These are phyloP conservation scores for Plumapathes pennacea DNA, from an alignment of 92 coral and sea anemone species.

Conservation along the genomic window DNA sequence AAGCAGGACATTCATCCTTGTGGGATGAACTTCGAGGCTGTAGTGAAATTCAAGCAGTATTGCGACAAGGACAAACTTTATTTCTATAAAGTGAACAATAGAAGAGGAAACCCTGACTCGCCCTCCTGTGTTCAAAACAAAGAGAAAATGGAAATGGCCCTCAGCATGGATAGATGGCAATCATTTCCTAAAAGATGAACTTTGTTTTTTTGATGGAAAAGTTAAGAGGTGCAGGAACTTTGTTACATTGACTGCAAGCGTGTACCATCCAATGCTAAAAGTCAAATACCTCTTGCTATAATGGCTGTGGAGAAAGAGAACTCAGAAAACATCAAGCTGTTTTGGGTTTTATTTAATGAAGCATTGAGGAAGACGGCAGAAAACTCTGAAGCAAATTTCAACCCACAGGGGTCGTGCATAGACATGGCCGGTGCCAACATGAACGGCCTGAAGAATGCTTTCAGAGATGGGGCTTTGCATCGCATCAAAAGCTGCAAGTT, in stretches of 20 bases:
- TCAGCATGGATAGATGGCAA: conserved; percentile 46
- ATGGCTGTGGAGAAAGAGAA: conserved; percentile 49
- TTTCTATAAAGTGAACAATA: conserved; percentile 47
- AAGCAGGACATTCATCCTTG: conserved; percentile 25
- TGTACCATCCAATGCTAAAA: conserved; percentile 53
- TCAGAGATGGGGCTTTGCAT: conserved; percentile 16
- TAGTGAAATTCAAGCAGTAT: conserved; percentile 15
- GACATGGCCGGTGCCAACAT: conserved; percentile 65
- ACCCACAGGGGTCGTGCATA: conserved; percentile 49
- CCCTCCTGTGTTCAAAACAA: conserved; percentile 42
- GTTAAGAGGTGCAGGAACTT: conserved; percentile 54
- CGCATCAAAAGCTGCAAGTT: conserved; percentile 55
- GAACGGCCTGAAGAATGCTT: conserved; percentile 33
- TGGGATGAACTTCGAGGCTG: conserved; percentile 41
- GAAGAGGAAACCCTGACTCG: conserved; percentile 46
- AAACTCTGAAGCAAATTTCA: not conserved
- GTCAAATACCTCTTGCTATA: conserved; percentile 23
- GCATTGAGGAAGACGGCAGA: conserved; percentile 7
- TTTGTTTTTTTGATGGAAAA: conserved; percentile 57
- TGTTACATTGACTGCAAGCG: conserved; percentile 60
- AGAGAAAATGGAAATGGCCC: conserved; percentile 40
- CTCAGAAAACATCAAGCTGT: conserved; percentile 32
- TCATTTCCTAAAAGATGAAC: conserved; percentile 44
- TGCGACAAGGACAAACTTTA: conserved; percentile 39
- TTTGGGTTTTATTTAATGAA: conserved; percentile 42